These are phyloP conservation scores for Drosophila birchii DNA, from an alignment of 2,888 invertebrate species.

Conservation along the genomic window DNA sequence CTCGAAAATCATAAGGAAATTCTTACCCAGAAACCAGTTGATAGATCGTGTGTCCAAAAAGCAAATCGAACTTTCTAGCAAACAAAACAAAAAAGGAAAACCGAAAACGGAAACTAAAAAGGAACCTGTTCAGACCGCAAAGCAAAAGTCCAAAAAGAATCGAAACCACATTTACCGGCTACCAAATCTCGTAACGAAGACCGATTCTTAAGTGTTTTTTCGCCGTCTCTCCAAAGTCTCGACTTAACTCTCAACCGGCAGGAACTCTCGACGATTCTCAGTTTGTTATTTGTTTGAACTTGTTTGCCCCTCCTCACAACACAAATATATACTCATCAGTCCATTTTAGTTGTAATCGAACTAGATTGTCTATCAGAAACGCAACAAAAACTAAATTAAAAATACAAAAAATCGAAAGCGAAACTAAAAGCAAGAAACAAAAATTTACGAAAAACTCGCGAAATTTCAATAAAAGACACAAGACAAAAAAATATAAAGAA, in stretches of 20 bases:
- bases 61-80: conserved; percentile 16
- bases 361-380: conserved; percentile 15
- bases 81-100: conserved; percentile 1
- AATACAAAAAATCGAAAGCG: conserved; percentile 19
- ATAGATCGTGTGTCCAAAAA: conserved; percentile 36
- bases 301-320: conserved; percentile 35
- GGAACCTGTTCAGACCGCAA: conserved; percentile 26
- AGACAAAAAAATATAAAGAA: conserved; percentile 39
- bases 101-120: conserved; percentile 5
- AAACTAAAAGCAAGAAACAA: conserved; percentile 20
- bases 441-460: conserved; percentile 24
- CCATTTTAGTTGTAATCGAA: conserved; percentile 34
- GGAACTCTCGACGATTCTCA: conserved; percentile 47
- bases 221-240: conserved; percentile 40
- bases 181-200: conserved; percentile 31
- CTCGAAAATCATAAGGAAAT: conserved; percentile 55
- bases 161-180: conserved; percentile 37
- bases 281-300: conserved; percentile 44
- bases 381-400: conserved; percentile 10
- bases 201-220: conserved; percentile 42
- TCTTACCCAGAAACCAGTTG: conserved; percentile 37
- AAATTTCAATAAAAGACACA: conserved; percentile 26
- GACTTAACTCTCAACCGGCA: conserved; percentile 43
- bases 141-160: conserved; percentile 25
- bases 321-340: conserved; percentile 33